phyloP scores from a whole-genome alignment of 2,888 invertebrate genomes.

The Hypomecis atomaria region DNA sequence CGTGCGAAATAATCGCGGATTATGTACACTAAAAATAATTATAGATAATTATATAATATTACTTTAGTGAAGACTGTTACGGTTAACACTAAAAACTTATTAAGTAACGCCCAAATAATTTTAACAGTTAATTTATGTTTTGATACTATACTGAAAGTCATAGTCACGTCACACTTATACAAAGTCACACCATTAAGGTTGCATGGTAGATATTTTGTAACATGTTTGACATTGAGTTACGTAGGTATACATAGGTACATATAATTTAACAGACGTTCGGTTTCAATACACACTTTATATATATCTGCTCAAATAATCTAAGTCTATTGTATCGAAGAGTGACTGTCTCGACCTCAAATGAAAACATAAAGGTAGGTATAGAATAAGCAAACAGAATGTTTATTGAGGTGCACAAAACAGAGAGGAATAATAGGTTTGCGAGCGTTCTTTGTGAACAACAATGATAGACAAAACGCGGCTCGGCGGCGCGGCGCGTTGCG shows the following conservation, averaged over 20 bases:
- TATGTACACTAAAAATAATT: too few species aligned
- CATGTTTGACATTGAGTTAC: too few species aligned
- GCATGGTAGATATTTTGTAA: too few species aligned
- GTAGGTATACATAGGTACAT: not conserved
- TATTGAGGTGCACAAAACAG: constrained; percentile 18
- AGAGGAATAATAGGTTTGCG: constrained; percentile 21
- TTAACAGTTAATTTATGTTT: too few species aligned
- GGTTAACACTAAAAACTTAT: too few species aligned
- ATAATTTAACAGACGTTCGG: not conserved
- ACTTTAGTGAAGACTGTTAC: too few species aligned
- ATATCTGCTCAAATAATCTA: constrained; percentile 3
- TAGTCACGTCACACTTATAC: too few species aligned
- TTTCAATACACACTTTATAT: constrained; percentile 2
- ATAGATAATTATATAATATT: too few species aligned
- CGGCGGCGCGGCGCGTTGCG: not conserved
- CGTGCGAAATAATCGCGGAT: too few species aligned
- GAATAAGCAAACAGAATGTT: constrained; percentile 26
- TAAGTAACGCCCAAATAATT: too few species aligned
- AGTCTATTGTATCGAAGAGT: constrained; percentile 3
- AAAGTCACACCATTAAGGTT: too few species aligned
- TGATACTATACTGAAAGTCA: too few species aligned
- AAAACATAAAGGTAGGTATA: constrained; percentile 18
- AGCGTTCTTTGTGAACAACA: constrained; percentile 21
- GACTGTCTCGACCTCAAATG: constrained; percentile 10
- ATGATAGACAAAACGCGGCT: constrained; percentile 21